phyloP scores from a whole-genome alignment of 2,113 vertebrate genomes.

The Serinus canaria region DNA sequence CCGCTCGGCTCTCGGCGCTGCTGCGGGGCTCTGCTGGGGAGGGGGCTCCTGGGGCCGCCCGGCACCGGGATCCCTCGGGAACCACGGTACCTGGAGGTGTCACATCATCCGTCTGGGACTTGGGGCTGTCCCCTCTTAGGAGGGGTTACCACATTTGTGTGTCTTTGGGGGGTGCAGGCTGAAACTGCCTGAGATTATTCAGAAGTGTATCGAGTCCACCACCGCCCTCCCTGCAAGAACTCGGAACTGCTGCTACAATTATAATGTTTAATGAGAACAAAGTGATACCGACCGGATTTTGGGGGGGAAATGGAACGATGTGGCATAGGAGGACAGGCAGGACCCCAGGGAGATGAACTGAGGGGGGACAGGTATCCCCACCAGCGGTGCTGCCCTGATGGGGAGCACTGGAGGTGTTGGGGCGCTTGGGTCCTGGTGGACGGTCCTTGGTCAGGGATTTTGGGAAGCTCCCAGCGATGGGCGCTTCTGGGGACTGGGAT shows the following conservation, averaged over 20 bases:
- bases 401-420: not conserved
- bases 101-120: fast-evolving
- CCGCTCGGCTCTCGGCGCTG: not conserved
- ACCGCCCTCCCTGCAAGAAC: not conserved
- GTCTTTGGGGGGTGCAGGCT: not conserved
- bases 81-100: fast-evolving
- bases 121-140: not conserved
- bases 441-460: not conserved
- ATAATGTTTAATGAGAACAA: not conserved
- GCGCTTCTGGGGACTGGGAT: not conserved
- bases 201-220: not conserved
- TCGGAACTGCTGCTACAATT: not conserved
- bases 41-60: not conserved
- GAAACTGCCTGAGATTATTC: fast-evolving
- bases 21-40: not conserved
- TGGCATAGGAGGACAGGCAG: not conserved
- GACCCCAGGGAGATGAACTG: not conserved
- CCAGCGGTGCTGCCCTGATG: fast-evolving
- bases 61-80: not conserved
- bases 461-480: not conserved
- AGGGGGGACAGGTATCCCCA: fast-evolving
- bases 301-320: fast-evolving
- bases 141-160: fast-evolving
- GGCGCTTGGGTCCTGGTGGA: fast-evolving
- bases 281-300: not conserved